Evolutionary conservation across 2,113 vertebrate genomes (phyloP).

Genomic region (Cricetomys ansorgei): DNA sequence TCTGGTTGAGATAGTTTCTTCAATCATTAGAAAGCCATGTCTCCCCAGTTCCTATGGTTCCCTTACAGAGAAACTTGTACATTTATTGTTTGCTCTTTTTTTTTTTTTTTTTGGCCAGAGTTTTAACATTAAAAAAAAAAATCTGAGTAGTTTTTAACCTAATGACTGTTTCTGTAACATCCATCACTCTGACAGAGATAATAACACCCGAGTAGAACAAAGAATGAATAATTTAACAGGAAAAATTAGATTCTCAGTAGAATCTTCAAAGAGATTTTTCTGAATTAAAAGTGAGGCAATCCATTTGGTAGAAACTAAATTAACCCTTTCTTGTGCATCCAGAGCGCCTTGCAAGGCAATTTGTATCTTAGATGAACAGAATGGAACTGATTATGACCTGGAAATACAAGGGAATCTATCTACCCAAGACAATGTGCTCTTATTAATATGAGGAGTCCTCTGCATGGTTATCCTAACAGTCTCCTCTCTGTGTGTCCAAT

Average conservation of each 20-base stretch:
- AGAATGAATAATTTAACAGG: slow-evolving; percentile 78
- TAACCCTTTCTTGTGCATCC: slow-evolving; percentile 51
- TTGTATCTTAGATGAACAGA: not conserved
- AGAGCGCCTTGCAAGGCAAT: not conserved
- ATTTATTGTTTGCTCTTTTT: slow-evolving; percentile 19
- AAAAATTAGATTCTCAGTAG: slow-evolving; percentile 69
- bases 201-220: slow-evolving; percentile 61
- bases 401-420: not conserved
- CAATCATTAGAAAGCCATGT: not conserved
- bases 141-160: slow-evolving; percentile 59
- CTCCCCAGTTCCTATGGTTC: not conserved
- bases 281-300: slow-evolving; percentile 67
- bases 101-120: slow-evolving; percentile 6
- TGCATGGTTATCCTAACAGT: not conserved
- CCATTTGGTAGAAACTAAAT: slow-evolving; percentile 58
- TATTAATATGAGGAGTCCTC: not conserved
- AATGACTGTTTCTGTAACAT: slow-evolving; percentile 73
- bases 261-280: slow-evolving; percentile 70
- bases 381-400: not conserved
- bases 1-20: slow-evolving; percentile 1
- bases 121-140: slow-evolving; percentile 42
- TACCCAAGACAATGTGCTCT: not conserved
- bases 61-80: not conserved
- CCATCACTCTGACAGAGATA: slow-evolving; percentile 72
- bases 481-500: not conserved